Percentiles rank a stretch among this genome's conserved stretches.
phyloP scores from a whole-genome alignment of 1,140 invertebrate genomes.

The Lordiphosa clarofinis region DNA sequence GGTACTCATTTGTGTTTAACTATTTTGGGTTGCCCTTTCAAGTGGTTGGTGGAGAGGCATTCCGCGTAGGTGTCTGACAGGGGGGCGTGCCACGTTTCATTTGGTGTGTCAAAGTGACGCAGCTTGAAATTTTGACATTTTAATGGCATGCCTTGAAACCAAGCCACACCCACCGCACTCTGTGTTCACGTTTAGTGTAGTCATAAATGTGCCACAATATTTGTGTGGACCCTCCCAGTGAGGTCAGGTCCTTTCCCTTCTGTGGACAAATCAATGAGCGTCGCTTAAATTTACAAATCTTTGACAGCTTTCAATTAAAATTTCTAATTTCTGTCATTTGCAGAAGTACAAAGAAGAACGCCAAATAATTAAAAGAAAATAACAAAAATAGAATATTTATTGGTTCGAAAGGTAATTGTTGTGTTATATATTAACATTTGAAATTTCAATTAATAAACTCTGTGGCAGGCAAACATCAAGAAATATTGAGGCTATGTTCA shows the following conservation, averaged over 20 bases:
- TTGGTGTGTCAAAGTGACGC: slow-evolving; percentile 60
- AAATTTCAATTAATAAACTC: too few species aligned
- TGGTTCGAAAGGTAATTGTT: too few species aligned
- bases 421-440: too few species aligned
- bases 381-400: neutral
- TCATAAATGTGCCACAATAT: slow-evolving; percentile 66
- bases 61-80: slow-evolving; percentile 16
- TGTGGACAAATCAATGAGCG: too few species aligned
- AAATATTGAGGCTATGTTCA: too few species aligned
- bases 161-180: slow-evolving; percentile 8
- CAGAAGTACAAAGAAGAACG: neutral
- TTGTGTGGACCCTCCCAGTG: slow-evolving; percentile 1
- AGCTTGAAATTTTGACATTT: slow-evolving; percentile 62
- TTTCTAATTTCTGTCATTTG: slow-evolving; percentile 26
- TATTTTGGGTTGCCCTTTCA: slow-evolving; percentile 16
- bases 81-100: slow-evolving; percentile 60
- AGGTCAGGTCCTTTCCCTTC: too few species aligned
- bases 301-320: slow-evolving; percentile 13
- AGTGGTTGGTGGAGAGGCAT: neutral
- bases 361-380: neutral
- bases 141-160: slow-evolving; percentile 50
- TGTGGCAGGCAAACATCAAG: too few species aligned
- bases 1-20: slow-evolving; percentile 46
- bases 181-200: slow-evolving; percentile 13
- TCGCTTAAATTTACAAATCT: neutral